Base-by-base conservation (phyloP, 2,888 invertebrate species). In the Metalampra italica region DNA sequence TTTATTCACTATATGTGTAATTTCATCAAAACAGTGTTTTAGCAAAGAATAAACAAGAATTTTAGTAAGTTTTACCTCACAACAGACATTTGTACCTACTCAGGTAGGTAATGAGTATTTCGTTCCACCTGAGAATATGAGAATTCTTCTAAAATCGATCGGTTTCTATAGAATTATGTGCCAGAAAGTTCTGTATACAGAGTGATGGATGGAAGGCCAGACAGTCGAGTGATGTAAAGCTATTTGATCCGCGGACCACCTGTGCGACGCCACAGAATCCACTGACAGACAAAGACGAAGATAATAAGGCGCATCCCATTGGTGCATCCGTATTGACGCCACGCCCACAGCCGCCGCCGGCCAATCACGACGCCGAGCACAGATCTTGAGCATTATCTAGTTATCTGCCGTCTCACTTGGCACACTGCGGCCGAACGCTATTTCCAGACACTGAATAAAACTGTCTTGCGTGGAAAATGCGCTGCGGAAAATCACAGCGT, bases 321-420 rank as follows among this genome's bases (percentile, higher is more conserved):
- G 91, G 90, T 89, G 90, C 89, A 91, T 91, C 91, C 90, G 82
- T 69, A 68, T 76, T 71, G 78, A 68, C 68, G 82, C 82, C 82
- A 81, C 89, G 89, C 90, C 89, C 79, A 67, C 69, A 64, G 60
- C 57, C 64, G 60, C 60, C 73, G 67, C 59, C 75, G 71, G 53
- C 88, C 88, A 88, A 88, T 88, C 71, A 59, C 74, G 56, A 56
- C 63, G 64, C 62, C 71, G 78, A 78, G 75, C 84, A 90, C 86
- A 90, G 91, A 90, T 91, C 91, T 84, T 90, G 90, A 81, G 71
- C 88, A 78, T 89, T 88, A 87, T 89, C 89, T 89, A 82, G 81
- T 87, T 85, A 83, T 88, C 88, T 85, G 78, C 87, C 75, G 80
- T 89, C 87, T 88, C 88, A 77, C 87, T 87, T 87, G 67, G 70